Evolutionary conservation across 2,113 vertebrate species (phyloP).

Genomic region (Oenanthe melanoleuca): DNA sequence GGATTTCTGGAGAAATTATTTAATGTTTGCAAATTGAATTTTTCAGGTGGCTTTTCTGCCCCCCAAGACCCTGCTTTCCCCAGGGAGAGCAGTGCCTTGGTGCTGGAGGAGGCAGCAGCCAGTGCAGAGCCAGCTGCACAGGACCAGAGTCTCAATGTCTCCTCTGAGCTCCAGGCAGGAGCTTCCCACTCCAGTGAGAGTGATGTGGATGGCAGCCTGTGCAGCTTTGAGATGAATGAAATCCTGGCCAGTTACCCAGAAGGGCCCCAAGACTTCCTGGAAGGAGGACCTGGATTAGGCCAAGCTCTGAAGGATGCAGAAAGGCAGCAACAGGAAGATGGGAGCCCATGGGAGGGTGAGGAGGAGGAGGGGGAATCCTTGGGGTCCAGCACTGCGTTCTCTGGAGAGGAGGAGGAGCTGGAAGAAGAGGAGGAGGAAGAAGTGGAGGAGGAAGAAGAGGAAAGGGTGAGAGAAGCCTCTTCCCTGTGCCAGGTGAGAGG

Average conservation of each 20-base stretch:
- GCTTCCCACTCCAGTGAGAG: not conserved
- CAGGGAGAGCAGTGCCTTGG: not conserved
- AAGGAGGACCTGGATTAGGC: not conserved
- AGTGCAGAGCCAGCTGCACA: not conserved
- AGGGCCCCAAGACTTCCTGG: not conserved
- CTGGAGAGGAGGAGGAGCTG: not conserved
- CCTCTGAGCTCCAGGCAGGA: not conserved
- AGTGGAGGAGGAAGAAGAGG: not conserved
- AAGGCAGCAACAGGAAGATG: not conserved
- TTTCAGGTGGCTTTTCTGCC: slow-evolving; percentile 21
- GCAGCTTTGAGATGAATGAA: slow-evolving; percentile 76
- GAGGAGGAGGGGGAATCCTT: slow-evolving; percentile 30
- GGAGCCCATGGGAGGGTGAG: not conserved
- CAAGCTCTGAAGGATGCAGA: not conserved
- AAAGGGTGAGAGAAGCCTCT: not conserved
- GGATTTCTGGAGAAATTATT: not conserved
- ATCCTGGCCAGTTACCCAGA: slow-evolving; percentile 61
- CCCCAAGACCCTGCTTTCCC: not conserved
- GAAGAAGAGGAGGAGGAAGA: not conserved
- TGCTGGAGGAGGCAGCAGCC: not conserved
- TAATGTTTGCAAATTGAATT: not conserved
- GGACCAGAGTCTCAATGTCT: not conserved
- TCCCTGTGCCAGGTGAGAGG: not conserved
- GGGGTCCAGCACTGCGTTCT: not conserved
- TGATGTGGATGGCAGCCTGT: slow-evolving; percentile 53